Conservation (phyloP, 2,888 invertebrate genomes). For the Frankliniella intonsa region DNA sequence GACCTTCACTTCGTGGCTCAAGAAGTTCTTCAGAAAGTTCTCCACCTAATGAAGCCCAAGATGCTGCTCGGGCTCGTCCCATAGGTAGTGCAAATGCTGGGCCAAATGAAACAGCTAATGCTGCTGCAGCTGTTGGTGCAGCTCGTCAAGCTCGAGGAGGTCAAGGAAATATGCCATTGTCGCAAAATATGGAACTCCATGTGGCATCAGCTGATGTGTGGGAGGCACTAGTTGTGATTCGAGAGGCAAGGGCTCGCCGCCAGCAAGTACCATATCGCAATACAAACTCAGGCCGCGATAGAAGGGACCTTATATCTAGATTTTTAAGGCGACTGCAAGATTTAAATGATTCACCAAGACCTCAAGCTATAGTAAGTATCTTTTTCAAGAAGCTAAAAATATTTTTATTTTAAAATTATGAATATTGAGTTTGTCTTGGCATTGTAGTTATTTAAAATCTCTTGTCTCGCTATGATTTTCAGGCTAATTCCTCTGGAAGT, state of each 20-base stretch:
- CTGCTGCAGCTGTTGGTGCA: constrained; percentile 15
- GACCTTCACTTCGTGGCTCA: not conserved
- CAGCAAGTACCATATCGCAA: not conserved
- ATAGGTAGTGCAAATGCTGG: not conserved
- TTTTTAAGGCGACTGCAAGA: not conserved
- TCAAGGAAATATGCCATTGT: not conserved
- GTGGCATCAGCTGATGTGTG: constrained; percentile 56
- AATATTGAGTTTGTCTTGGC: not conserved
- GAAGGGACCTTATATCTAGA: not conserved
- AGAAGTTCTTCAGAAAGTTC: not conserved
- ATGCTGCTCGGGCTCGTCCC: not conserved
- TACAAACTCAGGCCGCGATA: not conserved
- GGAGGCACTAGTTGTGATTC: constrained; percentile 62
- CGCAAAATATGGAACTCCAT: constrained; percentile 43
- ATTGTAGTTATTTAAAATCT: not conserved
- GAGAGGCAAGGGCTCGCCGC: constrained; percentile 52
- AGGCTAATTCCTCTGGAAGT: not conserved
- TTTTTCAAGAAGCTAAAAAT: not conserved
- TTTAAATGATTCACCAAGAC: not conserved
- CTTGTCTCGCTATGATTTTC: not conserved
- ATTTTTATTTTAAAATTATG: too few relatives aligned
- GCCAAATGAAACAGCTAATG: not conserved
- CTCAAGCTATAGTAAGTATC: not conserved
- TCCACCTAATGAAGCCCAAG: not conserved
- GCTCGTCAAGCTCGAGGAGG: not conserved